These are phyloP conservation scores for Geotrypetes seraphini DNA, from an alignment of 2,797 vertebrate genomes.

Conservation along the genomic window DNA sequence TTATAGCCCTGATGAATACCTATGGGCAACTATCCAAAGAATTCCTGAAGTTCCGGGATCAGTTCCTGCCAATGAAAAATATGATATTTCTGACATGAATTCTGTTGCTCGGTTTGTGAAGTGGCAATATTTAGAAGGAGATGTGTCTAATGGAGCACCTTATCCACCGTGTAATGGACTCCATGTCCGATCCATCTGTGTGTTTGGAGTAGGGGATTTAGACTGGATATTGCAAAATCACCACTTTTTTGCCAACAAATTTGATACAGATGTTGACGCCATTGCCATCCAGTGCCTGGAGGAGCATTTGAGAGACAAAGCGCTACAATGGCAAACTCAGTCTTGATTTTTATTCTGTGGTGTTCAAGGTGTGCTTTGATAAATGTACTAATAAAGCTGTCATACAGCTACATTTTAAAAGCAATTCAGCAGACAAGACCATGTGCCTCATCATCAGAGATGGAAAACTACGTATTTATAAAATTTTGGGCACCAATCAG, in stretches of 20 bases:
- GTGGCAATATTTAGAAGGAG: slow-evolving; percentile 70
- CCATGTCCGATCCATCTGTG: slow-evolving; percentile 63
- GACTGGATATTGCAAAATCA: slow-evolving; percentile 69
- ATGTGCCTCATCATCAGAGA: too few species aligned
- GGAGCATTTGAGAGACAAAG: slow-evolving; percentile 67
- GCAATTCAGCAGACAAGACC: too few species aligned
- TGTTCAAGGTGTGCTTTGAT: too few species aligned
- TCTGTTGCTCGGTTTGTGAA: slow-evolving; percentile 73
- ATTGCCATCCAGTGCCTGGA: slow-evolving; percentile 74
- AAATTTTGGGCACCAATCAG: too few species aligned
- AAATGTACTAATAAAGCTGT: too few species aligned
- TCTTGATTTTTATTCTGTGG: not conserved
- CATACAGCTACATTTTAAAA: too few species aligned
- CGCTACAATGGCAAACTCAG: slow-evolving; percentile 41
- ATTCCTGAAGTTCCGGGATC: slow-evolving; percentile 69
- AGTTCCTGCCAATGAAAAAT: slow-evolving; percentile 51
- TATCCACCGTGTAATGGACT: slow-evolving; percentile 67
- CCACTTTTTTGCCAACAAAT: slow-evolving; percentile 87
- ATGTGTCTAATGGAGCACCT: slow-evolving; percentile 37
- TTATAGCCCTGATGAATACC: slow-evolving; percentile 77
- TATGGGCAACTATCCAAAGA: slow-evolving; percentile 84
- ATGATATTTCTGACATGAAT: slow-evolving; percentile 68
- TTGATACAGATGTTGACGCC: slow-evolving; percentile 62
- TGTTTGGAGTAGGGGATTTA: slow-evolving; percentile 78
- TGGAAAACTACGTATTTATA: too few species aligned